A percentile compares a stretch with the other conserved stretches of the same genome.
Evolutionary conservation across 2,113 vertebrate genomes (phyloP).

Genomic region (Capreolus pygargus): DNA sequence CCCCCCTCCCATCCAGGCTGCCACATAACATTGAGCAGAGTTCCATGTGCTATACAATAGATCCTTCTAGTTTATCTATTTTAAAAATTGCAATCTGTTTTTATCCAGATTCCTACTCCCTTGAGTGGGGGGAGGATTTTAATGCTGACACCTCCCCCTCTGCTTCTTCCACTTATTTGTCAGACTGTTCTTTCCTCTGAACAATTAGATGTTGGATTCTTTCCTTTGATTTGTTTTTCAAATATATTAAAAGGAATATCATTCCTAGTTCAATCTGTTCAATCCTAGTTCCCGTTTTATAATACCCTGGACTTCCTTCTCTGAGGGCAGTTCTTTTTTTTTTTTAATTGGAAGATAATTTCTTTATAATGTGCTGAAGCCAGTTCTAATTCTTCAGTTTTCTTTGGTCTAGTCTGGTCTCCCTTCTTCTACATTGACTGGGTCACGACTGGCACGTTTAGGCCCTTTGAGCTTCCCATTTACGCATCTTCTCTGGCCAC

Average conservation of each 20-base stretch:
- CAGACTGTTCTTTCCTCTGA: not conserved
- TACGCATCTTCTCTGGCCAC: not conserved
- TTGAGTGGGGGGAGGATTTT: not conserved
- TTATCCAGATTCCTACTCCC: not conserved
- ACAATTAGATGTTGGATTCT: not conserved
- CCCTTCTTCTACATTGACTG: not conserved
- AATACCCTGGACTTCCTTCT: not conserved
- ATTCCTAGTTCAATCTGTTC: not conserved
- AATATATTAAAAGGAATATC: not conserved
- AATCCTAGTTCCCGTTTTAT: not conserved
- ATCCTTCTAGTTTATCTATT: not conserved
- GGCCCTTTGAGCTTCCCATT: not conserved
- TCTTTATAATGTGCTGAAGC: not conserved
- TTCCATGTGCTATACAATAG: not conserved
- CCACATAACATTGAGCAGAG: not conserved
- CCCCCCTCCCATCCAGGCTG: not conserved
- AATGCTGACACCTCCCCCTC: not conserved
- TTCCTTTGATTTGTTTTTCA: not conserved
- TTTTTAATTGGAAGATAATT: not conserved
- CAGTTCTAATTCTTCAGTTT: not conserved
- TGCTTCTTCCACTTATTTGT: not conserved
- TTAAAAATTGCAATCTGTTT: not conserved
- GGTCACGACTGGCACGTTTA: not conserved
- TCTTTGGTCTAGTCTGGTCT: not conserved
- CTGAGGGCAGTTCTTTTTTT: not conserved